These are phyloP conservation scores for Neoaliturus tenellus DNA, from an alignment of 2,888 invertebrate species.

Conservation along the genomic window DNA sequence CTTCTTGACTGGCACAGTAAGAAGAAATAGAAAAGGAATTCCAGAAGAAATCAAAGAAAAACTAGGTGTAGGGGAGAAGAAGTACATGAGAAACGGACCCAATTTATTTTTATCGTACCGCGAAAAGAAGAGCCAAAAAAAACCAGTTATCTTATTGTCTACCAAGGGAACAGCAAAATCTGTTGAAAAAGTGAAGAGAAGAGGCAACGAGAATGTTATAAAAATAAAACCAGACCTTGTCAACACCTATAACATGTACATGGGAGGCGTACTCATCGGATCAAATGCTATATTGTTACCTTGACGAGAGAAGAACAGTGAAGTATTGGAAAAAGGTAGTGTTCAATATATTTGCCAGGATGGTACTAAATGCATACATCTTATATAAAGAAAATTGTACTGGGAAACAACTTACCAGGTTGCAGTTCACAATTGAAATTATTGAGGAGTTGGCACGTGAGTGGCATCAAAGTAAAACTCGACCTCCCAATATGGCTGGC, in stretches of 20 bases:
- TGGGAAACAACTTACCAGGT: not conserved
- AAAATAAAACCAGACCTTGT: slow-evolving; percentile 40
- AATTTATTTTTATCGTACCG: slow-evolving; percentile 40
- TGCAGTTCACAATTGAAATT: not conserved
- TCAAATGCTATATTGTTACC: slow-evolving; percentile 47
- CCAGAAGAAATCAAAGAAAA: slow-evolving; percentile 30
- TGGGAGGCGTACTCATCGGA: slow-evolving; percentile 53
- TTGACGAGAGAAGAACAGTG: slow-evolving; percentile 50
- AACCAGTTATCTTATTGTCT: slow-evolving; percentile 43
- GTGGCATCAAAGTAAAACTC: not conserved
- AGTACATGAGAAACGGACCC: slow-evolving; percentile 45
- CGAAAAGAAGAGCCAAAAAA: slow-evolving; percentile 29
- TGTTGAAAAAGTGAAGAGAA: slow-evolving; percentile 24
- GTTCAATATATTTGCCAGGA: slow-evolving; percentile 43
- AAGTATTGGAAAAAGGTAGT: slow-evolving; percentile 52
- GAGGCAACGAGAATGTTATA: slow-evolving; percentile 10
- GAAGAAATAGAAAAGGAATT: slow-evolving; percentile 41
- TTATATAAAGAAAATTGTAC: slow-evolving; percentile 47
- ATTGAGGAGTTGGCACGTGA: not conserved
- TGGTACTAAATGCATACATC: slow-evolving; percentile 49
- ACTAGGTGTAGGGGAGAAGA: slow-evolving; percentile 28
- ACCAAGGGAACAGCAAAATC: slow-evolving; percentile 10
- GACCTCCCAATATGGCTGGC: no score
- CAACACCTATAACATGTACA: slow-evolving; percentile 33
- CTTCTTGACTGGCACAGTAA: slow-evolving; percentile 49